Conservation (phyloP, 37 sponge, comb jelly and placozoan genomes). For the Halichondria panicea region DNA sequence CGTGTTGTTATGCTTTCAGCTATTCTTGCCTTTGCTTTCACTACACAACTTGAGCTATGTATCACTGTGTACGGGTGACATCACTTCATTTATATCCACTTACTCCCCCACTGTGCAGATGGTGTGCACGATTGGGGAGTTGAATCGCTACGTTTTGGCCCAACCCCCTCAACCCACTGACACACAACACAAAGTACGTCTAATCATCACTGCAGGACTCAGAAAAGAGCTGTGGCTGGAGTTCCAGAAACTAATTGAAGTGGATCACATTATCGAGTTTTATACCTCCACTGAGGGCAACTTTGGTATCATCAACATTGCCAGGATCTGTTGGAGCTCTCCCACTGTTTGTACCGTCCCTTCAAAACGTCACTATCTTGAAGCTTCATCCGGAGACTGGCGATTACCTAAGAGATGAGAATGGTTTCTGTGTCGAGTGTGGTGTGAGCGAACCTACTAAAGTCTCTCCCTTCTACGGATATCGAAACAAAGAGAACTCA, state of each 20-base stretch:
- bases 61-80: too few relatives aligned
- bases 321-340: constrained; percentile 48
- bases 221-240: constrained; percentile 69
- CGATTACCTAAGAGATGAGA: constrained; percentile 46
- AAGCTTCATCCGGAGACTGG: constrained; percentile 65
- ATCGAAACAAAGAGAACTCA: too few relatives aligned
- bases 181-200: constrained; percentile 72
- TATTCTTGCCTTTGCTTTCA: too few relatives aligned
- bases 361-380: too few relatives aligned
- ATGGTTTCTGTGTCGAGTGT: constrained; percentile 66
- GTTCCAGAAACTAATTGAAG: constrained; percentile 71
- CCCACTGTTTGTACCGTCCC: too few relatives aligned
- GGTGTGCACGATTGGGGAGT: constrained; percentile 92
- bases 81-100: too few relatives aligned
- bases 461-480: too few relatives aligned
- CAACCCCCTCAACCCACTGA: constrained; percentile 71
- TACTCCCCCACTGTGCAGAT: too few relatives aligned
- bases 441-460: constrained; percentile 57
- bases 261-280: constrained; percentile 75
- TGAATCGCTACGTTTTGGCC: constrained; percentile 81
- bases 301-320: constrained; percentile 25
- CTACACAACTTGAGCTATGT: too few relatives aligned
- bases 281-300: constrained; percentile 94
- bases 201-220: constrained; percentile 80
- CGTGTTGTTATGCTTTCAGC: too few relatives aligned